These are phyloP conservation scores for Rhinopithecus roxellana DNA, from an alignment of 2,113 vertebrate genomes.

Conservation along the genomic window DNA sequence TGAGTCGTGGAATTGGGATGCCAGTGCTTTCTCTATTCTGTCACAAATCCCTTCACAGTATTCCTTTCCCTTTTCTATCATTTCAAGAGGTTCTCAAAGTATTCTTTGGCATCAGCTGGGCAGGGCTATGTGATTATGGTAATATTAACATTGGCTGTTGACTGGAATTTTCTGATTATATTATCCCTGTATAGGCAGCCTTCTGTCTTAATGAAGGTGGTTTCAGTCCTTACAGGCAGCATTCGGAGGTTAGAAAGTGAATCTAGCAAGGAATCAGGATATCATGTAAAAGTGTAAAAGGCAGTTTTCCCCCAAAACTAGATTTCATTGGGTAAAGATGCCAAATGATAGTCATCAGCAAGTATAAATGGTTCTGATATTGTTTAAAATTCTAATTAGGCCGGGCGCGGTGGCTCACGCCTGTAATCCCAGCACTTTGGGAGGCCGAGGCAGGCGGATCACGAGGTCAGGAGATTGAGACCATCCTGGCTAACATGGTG, in stretches of 20 bases:
- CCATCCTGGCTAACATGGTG: too few relatives aligned
- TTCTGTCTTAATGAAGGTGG: not conserved
- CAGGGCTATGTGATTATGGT: not conserved
- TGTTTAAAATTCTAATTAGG: not conserved
- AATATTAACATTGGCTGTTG: not conserved
- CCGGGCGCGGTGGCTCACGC: too few relatives aligned
- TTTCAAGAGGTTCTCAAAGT: not conserved
- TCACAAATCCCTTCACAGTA: not conserved
- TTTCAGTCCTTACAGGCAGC: not conserved
- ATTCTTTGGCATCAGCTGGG: not conserved
- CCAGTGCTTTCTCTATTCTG: not conserved
- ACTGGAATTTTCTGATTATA: not conserved
- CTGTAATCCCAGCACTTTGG: too few relatives aligned
- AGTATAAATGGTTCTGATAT: not conserved
- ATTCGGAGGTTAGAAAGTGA: not conserved
- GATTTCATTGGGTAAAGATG: not conserved
- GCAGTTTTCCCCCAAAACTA: not conserved
- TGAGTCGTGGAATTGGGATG: not conserved
- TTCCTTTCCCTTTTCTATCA: not conserved
- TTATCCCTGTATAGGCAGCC: not conserved
- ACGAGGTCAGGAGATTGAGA: too few relatives aligned
- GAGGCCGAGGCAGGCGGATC: too few relatives aligned
- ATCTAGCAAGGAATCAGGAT: not conserved
- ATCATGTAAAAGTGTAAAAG: not conserved
- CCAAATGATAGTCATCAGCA: not conserved